phyloP scores from a whole-genome alignment of 2,113 vertebrate genomes.

The Cyprinus carpio region DNA sequence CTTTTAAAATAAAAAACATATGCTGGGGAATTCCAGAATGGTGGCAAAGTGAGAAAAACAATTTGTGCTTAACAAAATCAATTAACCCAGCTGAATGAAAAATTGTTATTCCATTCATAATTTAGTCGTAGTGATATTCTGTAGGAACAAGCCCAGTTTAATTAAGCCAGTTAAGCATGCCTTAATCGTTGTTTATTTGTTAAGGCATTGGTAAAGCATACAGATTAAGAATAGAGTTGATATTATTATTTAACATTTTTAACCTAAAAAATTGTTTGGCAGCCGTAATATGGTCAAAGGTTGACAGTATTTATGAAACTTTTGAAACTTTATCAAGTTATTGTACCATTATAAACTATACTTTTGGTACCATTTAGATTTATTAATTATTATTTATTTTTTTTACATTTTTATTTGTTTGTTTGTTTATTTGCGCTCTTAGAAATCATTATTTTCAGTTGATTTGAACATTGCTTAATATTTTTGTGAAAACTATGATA shows the following conservation, averaged over 20 bases:
- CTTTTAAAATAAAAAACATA: constrained; percentile 61
- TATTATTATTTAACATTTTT: background rate
- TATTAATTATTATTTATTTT: too few species aligned
- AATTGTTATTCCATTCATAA: constrained; percentile 1
- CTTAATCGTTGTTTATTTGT: background rate
- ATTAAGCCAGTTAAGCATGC: background rate
- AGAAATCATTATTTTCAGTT: too few species aligned
- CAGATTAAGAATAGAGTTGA: background rate
- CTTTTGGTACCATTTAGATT: background rate
- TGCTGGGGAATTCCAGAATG: constrained; percentile 59
- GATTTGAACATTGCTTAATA: too few species aligned
- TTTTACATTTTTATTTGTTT: too few species aligned
- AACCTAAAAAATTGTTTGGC: background rate
- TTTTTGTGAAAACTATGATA: too few species aligned
- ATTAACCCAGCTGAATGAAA: background rate
- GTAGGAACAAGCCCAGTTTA: background rate
- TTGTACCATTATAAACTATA: too few species aligned
- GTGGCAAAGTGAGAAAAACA: constrained; percentile 49
- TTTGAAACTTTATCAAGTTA: background rate
- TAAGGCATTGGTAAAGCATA: background rate
- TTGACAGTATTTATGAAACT: background rate
- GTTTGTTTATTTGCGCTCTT: too few species aligned
- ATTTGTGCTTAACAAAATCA: constrained; percentile 12
- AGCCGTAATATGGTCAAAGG: background rate
- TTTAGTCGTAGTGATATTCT: background rate